phyloP scores from a whole-genome alignment of 2,113 vertebrate genomes.

The Pardalotus punctatus region DNA sequence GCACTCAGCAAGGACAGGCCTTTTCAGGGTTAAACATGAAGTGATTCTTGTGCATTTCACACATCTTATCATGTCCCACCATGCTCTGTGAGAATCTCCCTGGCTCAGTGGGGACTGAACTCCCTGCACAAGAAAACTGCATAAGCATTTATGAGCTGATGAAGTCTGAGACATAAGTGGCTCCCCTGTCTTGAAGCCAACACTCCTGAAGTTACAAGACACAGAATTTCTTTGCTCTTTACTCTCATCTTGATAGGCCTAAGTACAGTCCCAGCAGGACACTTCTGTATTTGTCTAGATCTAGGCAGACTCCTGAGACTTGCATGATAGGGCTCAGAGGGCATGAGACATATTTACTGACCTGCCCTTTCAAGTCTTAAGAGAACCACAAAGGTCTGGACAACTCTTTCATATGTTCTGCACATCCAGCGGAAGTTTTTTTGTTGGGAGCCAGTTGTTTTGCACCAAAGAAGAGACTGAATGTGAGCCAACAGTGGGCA shows the following conservation, averaged over 20 bases:
- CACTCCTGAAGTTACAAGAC: not conserved
- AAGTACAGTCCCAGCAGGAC: not conserved
- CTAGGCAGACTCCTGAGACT: not conserved
- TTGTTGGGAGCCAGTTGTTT: not conserved
- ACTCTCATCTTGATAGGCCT: not conserved
- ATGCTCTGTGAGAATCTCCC: not conserved
- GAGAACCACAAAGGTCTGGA: not conserved
- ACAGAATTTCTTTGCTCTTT: not conserved
- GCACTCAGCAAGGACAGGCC: not conserved
- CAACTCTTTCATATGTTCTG: not conserved
- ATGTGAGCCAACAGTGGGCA: not conserved
- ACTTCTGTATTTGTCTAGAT: not conserved
- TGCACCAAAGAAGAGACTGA: not conserved
- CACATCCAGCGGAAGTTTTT: not conserved
- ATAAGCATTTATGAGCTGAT: not conserved
- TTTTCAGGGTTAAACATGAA: not conserved
- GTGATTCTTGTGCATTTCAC: not conserved
- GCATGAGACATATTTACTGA: not conserved
- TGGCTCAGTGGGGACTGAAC: not conserved
- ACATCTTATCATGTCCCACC: not conserved
- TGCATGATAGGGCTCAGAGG: not conserved
- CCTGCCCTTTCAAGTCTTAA: not conserved
- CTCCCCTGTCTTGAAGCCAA: not conserved
- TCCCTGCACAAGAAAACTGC: not conserved
- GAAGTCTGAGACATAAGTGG: not conserved